These are phyloP conservation scores for Chelonus insularis DNA, from an alignment of 1,140 invertebrate genomes.

Conservation along the genomic window DNA sequence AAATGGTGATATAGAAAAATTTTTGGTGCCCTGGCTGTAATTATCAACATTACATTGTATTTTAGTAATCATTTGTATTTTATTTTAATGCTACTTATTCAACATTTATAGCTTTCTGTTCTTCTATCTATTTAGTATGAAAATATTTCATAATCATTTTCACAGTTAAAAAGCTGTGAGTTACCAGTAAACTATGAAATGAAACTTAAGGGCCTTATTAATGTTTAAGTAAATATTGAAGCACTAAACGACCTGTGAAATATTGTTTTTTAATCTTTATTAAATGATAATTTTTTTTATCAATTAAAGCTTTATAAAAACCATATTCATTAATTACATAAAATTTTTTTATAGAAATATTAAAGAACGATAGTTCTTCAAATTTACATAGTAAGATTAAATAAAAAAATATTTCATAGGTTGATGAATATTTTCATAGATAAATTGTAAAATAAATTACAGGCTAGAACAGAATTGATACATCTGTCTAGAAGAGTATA, in stretches of 20 bases:
- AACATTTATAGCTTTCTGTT: background rate
- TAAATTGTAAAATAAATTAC: too few species aligned
- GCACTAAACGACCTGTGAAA: too few species aligned
- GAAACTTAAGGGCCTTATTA: conserved; percentile 45
- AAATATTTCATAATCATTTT: background rate
- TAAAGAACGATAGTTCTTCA: too few species aligned
- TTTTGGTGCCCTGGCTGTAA: conserved; percentile 10
- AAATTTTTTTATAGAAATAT: too few species aligned
- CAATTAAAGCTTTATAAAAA: too few species aligned
- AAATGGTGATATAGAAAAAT: conserved; percentile 2
- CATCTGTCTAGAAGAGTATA: background rate
- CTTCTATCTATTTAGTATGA: background rate
- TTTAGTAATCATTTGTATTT: conserved; percentile 7
- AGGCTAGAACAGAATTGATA: too few species aligned
- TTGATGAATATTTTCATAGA: too few species aligned
- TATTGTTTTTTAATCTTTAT: too few species aligned
- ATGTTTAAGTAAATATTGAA: conserved; percentile 42
- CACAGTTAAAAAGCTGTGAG: background rate
- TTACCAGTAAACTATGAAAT: background rate
- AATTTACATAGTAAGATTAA: too few species aligned
- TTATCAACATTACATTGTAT: conserved; percentile 7
- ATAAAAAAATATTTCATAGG: too few species aligned
- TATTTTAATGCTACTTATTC: background rate
- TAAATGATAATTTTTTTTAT: too few species aligned
- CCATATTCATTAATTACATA: too few species aligned